Evolutionary conservation across 2,113 vertebrate species (phyloP).

Genomic region (Candoia aspera): DNA sequence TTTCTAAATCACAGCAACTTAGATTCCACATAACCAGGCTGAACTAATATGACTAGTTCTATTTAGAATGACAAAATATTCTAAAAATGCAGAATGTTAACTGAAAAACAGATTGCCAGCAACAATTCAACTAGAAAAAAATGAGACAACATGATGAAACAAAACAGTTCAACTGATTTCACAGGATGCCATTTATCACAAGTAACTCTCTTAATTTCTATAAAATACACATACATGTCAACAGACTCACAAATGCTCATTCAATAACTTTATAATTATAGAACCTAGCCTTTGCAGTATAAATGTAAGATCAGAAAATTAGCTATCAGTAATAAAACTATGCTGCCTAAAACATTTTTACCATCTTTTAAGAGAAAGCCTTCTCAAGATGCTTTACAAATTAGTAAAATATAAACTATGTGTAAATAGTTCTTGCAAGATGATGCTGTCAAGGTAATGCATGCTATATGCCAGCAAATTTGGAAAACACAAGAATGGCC

Average conservation of each 20-base stretch:
- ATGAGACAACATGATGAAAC: background rate
- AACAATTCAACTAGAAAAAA: slow-evolving; percentile 48
- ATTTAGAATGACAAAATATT: slow-evolving; percentile 33
- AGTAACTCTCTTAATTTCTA: background rate
- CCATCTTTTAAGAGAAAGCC: too few relatives aligned
- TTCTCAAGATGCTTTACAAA: too few relatives aligned
- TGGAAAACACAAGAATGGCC: too few relatives aligned
- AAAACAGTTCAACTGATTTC: background rate
- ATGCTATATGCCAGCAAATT: too few relatives aligned
- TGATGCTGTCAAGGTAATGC: too few relatives aligned
- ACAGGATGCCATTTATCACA: background rate
- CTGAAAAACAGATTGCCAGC: slow-evolving; percentile 62
- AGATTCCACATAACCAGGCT: slow-evolving; percentile 58
- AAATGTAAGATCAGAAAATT: background rate
- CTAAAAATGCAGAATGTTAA: slow-evolving; percentile 56
- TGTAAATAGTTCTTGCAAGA: too few relatives aligned
- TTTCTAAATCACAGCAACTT: slow-evolving; percentile 1
- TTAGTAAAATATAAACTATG: too few relatives aligned
- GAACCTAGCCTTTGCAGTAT: background rate
- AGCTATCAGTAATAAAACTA: background rate
- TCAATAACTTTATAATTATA: background rate
- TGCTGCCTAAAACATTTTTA: too few relatives aligned
- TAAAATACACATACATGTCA: background rate
- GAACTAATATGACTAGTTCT: slow-evolving; percentile 50
- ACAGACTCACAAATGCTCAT: background rate